These are phyloP conservation scores for Agrochola litura DNA, from an alignment of 2,888 invertebrate genomes.

Conservation along the genomic window DNA sequence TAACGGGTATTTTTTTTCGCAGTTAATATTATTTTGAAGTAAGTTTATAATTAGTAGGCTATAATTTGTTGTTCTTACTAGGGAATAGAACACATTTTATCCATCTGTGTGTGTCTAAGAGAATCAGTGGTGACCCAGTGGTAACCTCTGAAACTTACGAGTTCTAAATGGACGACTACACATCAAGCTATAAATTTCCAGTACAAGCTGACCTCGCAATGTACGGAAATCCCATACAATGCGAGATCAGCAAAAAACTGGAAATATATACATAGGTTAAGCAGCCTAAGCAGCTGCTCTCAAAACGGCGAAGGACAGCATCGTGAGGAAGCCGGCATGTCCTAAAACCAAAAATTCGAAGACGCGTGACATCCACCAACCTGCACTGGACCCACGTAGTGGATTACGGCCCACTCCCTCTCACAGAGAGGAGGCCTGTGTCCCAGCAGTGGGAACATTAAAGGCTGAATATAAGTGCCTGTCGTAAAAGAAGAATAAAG, in stretches of 20 bases:
- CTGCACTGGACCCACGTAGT: not conserved
- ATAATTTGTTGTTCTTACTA: not conserved
- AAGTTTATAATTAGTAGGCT: not conserved
- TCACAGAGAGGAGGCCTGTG: not conserved
- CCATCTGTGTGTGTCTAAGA: not conserved
- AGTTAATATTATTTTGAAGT: not conserved
- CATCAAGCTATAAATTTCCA: too few relatives aligned
- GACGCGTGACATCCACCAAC: not conserved
- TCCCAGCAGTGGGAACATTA: not conserved
- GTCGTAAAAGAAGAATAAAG: not conserved
- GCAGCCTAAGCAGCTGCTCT: not conserved
- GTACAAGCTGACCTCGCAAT: too few relatives aligned
- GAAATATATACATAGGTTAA: too few relatives aligned
- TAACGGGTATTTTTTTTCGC: conserved; percentile 31
- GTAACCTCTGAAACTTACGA: not conserved
- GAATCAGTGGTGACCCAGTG: not conserved
- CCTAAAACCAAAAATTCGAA: not conserved
- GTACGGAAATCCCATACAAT: too few relatives aligned
- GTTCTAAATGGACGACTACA: too few relatives aligned
- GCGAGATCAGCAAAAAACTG: too few relatives aligned
- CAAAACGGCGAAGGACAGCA: not conserved
- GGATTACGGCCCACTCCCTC: not conserved
- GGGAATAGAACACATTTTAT: not conserved
- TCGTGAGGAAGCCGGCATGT: not conserved
- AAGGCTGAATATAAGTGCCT: not conserved